A percentile compares a stretch with the other conserved stretches of the same genome.
These are phyloP conservation scores for Tympanoctomys barrerae DNA, from an alignment of 2,797 vertebrate species.

Conservation along the genomic window DNA sequence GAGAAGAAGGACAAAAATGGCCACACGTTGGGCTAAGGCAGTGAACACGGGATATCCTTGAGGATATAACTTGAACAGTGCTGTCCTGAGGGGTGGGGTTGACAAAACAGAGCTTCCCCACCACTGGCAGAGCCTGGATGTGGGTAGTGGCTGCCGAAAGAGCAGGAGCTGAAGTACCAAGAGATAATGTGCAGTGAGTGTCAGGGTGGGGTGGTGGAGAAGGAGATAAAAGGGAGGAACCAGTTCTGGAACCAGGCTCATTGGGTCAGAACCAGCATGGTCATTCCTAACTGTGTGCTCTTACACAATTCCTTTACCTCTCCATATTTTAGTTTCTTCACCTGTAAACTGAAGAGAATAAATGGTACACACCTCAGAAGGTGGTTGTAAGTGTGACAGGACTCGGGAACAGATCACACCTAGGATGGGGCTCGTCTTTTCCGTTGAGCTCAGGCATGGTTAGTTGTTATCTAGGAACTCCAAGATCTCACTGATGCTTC, in stretches of 20 bases:
- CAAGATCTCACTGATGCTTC: slow-evolving; percentile 40
- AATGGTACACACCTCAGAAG: background rate
- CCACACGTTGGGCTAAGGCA: accelerated
- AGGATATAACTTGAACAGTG: background rate
- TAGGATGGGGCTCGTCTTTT: background rate
- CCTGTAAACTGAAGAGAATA: background rate
- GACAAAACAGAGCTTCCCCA: background rate
- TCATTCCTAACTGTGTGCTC: background rate
- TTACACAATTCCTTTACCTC: background rate
- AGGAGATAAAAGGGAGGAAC: background rate
- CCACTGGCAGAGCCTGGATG: background rate
- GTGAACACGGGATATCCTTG: background rate
- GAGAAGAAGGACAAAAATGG: background rate
- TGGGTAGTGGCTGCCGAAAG: background rate
- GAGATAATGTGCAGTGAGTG: background rate
- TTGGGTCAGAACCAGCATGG: background rate
- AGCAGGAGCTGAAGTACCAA: background rate
- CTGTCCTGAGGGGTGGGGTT: background rate
- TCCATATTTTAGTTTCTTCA: background rate
- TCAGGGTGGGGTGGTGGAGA: background rate
- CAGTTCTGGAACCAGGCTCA: background rate
- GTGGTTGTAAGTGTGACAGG: background rate
- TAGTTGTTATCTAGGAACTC: slow-evolving; percentile 20
- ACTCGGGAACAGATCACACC: slow-evolving; percentile 34
- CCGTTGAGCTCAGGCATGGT: slow-evolving; percentile 9